A percentile compares a stretch with the other conserved stretches of the same genome.
These are phyloP conservation scores for Wasmannia auropunctata DNA, from an alignment of 1,140 invertebrate species.

Conservation along the genomic window DNA sequence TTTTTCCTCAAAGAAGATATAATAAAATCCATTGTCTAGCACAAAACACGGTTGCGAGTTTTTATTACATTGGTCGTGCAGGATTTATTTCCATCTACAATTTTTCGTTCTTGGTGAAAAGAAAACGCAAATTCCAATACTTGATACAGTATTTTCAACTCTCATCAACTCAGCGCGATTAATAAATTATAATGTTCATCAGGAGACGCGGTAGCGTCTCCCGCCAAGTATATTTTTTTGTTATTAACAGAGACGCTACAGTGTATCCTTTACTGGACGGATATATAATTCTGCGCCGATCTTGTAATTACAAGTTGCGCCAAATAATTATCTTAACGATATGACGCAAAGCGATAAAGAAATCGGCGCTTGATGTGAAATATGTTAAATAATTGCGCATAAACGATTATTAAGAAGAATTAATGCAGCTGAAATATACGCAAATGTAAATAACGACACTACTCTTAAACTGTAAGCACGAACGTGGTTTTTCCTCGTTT, in stretches of 20 bases:
- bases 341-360: background rate
- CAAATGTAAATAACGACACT: background rate
- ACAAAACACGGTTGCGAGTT: background rate
- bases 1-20: background rate
- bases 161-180: background rate
- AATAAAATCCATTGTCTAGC: background rate
- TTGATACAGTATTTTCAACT: background rate
- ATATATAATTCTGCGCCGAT: background rate
- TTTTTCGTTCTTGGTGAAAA: background rate
- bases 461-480: background rate
- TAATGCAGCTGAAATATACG: background rate
- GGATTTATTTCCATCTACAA: background rate
- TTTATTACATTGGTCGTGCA: background rate
- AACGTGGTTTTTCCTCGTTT: background rate
- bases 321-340: constrained; percentile 5
- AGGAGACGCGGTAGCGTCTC: too few relatives aligned
- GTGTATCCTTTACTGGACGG: too few relatives aligned
- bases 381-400: background rate
- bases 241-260: too few relatives aligned
- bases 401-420: background rate
- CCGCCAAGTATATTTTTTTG: too few relatives aligned
- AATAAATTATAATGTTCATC: background rate
- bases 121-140: background rate
- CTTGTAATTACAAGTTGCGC: background rate
- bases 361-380: background rate